Conservation (phyloP, 2,888 invertebrate genomes). For the Brenthis ino region DNA sequence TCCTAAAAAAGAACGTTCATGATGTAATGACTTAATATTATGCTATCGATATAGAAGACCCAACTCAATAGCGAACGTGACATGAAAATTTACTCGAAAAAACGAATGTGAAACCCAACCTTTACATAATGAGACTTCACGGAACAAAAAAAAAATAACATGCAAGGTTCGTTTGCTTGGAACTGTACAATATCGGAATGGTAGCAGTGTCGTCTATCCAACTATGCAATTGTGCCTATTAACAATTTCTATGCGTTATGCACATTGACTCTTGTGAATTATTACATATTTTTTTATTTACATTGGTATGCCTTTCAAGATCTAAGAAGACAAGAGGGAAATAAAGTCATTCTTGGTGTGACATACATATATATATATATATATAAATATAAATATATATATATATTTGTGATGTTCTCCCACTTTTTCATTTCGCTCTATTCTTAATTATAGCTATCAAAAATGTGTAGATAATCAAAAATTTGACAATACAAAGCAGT, state of each 20-base stretch:
- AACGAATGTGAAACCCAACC: constrained; percentile 38
- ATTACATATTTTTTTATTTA: constrained; percentile 45
- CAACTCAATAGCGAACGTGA: constrained; percentile 26
- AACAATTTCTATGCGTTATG: constrained; percentile 58
- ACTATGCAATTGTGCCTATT: constrained; percentile 67
- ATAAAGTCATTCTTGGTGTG: background rate
- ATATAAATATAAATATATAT: background rate
- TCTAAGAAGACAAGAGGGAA: background rate
- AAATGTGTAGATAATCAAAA: too few species aligned
- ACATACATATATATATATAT: background rate
- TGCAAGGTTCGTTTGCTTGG: constrained; percentile 48
- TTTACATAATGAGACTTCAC: constrained; percentile 52
- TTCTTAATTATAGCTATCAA: too few species aligned
- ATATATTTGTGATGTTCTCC: constrained; percentile 1
- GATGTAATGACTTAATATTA: constrained; percentile 19
- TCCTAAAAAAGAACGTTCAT: constrained; percentile 3
- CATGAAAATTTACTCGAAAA: constrained; percentile 27
- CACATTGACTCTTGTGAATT: constrained; percentile 53
- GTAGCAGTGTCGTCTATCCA: constrained; percentile 52
- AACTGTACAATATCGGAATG: constrained; percentile 25
- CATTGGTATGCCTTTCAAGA: constrained; percentile 43
- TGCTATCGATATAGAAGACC: constrained; percentile 11
- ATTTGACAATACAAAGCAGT: too few species aligned
- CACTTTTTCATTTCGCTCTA: too few species aligned
- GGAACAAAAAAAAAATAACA: constrained; percentile 54